Conservation (phyloP, 2,888 invertebrate genomes). For the Erpobdella octoculata region DNA sequence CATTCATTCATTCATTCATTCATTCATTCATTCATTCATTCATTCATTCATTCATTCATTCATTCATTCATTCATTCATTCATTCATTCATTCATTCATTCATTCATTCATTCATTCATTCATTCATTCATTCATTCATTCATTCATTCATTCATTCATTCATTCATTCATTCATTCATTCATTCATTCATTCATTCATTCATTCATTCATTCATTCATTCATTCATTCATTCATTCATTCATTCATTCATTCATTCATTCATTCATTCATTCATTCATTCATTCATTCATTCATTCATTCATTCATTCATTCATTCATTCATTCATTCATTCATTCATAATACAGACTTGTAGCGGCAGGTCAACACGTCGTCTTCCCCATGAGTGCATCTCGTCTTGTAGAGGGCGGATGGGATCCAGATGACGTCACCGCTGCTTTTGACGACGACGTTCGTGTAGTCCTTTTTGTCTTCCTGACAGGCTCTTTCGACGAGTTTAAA, state of each 20-base stretch:
- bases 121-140: background rate
- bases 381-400: constrained; percentile 4
- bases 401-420: constrained; percentile 16
- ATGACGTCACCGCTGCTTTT: background rate
- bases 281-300: background rate
- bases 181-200: background rate
- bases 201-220: background rate
- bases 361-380: background rate
- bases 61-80: background rate
- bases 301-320: background rate
- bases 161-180: background rate
- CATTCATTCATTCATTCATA: background rate
- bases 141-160: background rate
- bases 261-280: background rate
- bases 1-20: background rate
- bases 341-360: constrained; percentile 14
- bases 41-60: background rate
- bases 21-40: background rate
- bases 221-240: background rate
- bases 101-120: background rate
- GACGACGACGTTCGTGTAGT: background rate
- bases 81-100: background rate
- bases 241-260: background rate
- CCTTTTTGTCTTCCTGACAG: background rate
- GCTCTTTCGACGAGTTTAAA: constrained; percentile 2